Conservation (phyloP, 2,888 invertebrate species). For the Monochamus alternatus region DNA sequence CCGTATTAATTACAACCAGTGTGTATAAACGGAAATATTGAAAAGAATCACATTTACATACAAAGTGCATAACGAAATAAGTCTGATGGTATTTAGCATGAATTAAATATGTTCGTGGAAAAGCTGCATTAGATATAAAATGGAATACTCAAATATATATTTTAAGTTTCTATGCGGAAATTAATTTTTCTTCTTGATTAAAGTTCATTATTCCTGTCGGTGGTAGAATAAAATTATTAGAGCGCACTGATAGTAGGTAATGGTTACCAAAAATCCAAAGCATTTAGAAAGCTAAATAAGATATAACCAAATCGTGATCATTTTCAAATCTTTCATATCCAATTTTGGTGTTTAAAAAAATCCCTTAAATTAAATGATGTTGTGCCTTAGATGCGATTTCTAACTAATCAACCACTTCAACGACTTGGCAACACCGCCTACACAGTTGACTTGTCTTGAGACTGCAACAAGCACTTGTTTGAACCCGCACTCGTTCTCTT, state of each 20-base stretch:
- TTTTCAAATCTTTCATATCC: too few relatives aligned
- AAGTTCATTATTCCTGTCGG: too few relatives aligned
- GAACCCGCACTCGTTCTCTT: conserved; percentile 33
- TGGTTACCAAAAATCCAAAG: too few relatives aligned
- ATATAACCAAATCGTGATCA: too few relatives aligned
- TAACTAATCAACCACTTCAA: not conserved
- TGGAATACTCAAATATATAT: too few relatives aligned
- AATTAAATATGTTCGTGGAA: not conserved
- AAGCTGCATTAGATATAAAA: not conserved
- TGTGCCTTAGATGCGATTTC: not conserved
- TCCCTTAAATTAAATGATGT: too few relatives aligned
- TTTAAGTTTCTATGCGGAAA: not conserved
- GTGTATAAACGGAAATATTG: not conserved
- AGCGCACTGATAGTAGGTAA: too few relatives aligned
- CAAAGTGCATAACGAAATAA: not conserved
- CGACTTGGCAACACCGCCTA: conserved; percentile 21
- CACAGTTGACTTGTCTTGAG: conserved; percentile 28
- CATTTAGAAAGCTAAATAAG: too few relatives aligned
- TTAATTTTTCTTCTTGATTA: not conserved
- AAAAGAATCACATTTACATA: not conserved
- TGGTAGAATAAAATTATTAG: too few relatives aligned
- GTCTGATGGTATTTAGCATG: not conserved
- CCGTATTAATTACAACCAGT: not conserved
- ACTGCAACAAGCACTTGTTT: conserved; percentile 30
- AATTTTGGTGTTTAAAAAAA: too few relatives aligned